Base-by-base conservation (phyloP, 2,797 vertebrate species). In the Anguilla marmorata region DNA sequence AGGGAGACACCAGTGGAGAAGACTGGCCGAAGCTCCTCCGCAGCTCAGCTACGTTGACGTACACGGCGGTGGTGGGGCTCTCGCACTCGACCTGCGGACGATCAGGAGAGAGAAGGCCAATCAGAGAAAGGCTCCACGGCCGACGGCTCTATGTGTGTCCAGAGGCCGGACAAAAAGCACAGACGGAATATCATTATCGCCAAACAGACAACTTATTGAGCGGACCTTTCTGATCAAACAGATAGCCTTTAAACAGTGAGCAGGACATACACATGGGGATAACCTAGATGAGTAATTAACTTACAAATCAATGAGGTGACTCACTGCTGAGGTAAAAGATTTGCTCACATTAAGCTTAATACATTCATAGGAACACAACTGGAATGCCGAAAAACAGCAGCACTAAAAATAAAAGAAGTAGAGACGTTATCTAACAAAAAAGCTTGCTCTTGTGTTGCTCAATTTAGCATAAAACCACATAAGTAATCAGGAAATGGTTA, bases 11-110 rank as follows among this genome's bases (percentile, higher is more conserved):
- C 1, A 85, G 82, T 19, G 89, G 0, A 0, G 93, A 7, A 0
- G 93, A 93, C 0, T 90, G 60, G 0, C 90, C 87, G 89, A 94
- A 89, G 85, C 89, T 94, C 24, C 88, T 90, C 48, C 94, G 96
- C 80, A 96, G 95, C 87, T 97, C 94, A 45, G 96, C 95, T 91
- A 99, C 69, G 90, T 99, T 99, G 86, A 94, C 97, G 41, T 99
- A 99, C 82, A 99, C 93, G 0, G 93, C 93, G 0, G 95, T 85
- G 52, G 91, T 0, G 86, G 88, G 5, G 90, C 86, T 92, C 16
- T 96, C 87, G 19, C 93, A 69, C 58, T 90, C 89, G 48, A 90
- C 94, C 96, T 97, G 89, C 2, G 37, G 80, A 90, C 45, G 14
- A 48, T 58, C 2, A 12, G 41, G 21, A 89, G 30, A 83, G 19